Base-by-base conservation (phyloP, 2,797 vertebrate species). In the Salmo trutta region DNA sequence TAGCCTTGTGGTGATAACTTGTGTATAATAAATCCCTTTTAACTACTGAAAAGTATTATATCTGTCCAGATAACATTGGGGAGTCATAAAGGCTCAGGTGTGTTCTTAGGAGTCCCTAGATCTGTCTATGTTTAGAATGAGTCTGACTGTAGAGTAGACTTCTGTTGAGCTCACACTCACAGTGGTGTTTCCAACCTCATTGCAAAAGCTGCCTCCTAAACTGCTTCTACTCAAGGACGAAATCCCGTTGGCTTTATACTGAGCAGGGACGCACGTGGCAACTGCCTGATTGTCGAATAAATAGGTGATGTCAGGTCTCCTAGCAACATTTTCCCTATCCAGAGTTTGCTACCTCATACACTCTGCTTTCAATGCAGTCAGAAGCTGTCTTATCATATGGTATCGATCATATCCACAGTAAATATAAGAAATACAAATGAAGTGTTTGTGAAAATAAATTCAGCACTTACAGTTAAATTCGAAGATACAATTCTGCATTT, bases 241-340 rank as follows among this genome's bases (percentile, higher is more conserved):
- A 85, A 83, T 78, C 83, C 84, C 81, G 74, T 1, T 59, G 68
- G 89, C 83, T 90, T 91, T 86, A 88, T 88, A 89, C 81, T 74
- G 71, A 29, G 64, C 65, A 73, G 67, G 56, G 5, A 69, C 82
- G 76, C 86, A 89, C 75, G 83, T 88, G 85, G 82, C 78, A 77
- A 59, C 54, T 12, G 77, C 54, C 41, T 71, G 79, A 79, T 66
- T 80, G 78, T 69, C 80, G 80, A 85, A 73, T 75, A 76, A 31
- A 33, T 33, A 31, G 29, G 71, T 84, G 86, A 86, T 86, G 88
- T 84, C 74, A 82, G 84, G 88, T 90, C 76, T 86, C 89, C 86
- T 88, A 88, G 89, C 86, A 89, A 90, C 88, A 83, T 76, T 53
- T 59, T 62, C 66, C 66, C 62, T n/a, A n/a, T n/a, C 36, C 17